Conservation (phyloP, 2,113 vertebrate genomes). For the Planiliza haematocheilus region DNA sequence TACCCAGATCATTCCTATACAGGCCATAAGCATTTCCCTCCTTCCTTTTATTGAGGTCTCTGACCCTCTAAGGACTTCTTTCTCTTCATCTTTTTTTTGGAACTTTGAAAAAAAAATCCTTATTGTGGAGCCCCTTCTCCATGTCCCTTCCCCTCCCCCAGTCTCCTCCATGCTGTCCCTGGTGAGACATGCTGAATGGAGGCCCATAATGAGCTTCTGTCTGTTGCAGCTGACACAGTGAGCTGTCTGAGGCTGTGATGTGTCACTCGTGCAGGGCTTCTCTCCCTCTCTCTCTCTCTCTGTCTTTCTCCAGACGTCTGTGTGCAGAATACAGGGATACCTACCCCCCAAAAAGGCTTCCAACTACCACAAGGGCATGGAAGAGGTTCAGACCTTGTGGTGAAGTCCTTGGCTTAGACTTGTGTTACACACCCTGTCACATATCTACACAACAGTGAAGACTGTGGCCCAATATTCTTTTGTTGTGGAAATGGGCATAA, state of each 20-base stretch:
- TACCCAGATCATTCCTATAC: background rate
- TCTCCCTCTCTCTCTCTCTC: no score
- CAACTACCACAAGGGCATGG: conserved; percentile 38
- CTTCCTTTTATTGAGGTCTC: conserved; percentile 15
- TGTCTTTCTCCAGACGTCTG: conserved; percentile 32
- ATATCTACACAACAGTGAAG: conserved; percentile 11
- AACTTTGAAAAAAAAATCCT: conserved; percentile 5
- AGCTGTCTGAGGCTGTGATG: conserved; percentile 74
- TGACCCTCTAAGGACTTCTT: conserved; percentile 30
- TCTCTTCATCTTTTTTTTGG: conserved; percentile 17
- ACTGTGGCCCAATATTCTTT: background rate
- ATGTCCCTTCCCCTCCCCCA: conserved; percentile 27
- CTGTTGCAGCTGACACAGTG: conserved; percentile 73
- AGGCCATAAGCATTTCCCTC: background rate
- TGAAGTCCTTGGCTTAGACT: conserved; percentile 33
- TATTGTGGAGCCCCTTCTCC: conserved; percentile 28
- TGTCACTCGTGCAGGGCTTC: conserved; percentile 52
- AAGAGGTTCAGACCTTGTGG: conserved; percentile 47
- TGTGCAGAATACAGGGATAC: conserved; percentile 57
- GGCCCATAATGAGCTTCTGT: conserved; percentile 78
- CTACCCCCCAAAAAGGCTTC: conserved; percentile 35
- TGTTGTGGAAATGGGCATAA: background rate
- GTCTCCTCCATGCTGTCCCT: conserved; percentile 47
- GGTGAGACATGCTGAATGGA: conserved; percentile 62
- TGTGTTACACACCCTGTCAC: conserved; percentile 23